Conservation (phyloP, 2,113 vertebrate genomes). For the Oreochromis tanganicae region DNA sequence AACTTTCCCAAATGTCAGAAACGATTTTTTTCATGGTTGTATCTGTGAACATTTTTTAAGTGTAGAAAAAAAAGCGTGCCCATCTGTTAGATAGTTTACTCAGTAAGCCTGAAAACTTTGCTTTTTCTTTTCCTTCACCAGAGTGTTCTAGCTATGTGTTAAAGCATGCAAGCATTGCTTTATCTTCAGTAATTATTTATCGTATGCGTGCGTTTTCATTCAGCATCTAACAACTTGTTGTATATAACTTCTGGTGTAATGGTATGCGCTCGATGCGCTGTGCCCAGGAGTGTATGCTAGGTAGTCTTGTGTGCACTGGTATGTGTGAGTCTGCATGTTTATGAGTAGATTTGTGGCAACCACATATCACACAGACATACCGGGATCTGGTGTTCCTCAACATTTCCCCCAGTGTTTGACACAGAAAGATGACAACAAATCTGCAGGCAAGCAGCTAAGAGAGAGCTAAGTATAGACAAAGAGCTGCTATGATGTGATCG, state of each 20-base stretch:
- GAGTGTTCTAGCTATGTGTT: neutral
- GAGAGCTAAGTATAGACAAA: constrained; percentile 23
- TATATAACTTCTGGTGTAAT: neutral
- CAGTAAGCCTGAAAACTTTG: neutral
- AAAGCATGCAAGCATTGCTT: neutral
- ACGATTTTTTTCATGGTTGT: neutral
- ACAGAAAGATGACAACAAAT: constrained; percentile 11
- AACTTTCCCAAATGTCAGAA: neutral
- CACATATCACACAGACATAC: neutral
- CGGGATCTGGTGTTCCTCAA: constrained; percentile 1
- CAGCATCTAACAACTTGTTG: neutral
- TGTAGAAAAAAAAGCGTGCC: neutral
- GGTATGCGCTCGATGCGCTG: neutral
- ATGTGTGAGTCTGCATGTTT: neutral
- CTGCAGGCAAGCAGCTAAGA: neutral
- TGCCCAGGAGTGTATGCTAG: neutral
- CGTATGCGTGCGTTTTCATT: neutral
- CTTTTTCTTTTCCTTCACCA: neutral
- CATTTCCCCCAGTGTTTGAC: constrained; percentile 1
- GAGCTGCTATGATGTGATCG: constrained; percentile 2
- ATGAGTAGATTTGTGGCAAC: constrained; percentile 38
- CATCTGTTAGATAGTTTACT: neutral
- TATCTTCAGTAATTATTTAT: constrained; percentile 7
- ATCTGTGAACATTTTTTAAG: neutral
- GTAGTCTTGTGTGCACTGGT: neutral